Conservation (phyloP, 1,140 invertebrate genomes). For the Euwallacea fornicatus region DNA sequence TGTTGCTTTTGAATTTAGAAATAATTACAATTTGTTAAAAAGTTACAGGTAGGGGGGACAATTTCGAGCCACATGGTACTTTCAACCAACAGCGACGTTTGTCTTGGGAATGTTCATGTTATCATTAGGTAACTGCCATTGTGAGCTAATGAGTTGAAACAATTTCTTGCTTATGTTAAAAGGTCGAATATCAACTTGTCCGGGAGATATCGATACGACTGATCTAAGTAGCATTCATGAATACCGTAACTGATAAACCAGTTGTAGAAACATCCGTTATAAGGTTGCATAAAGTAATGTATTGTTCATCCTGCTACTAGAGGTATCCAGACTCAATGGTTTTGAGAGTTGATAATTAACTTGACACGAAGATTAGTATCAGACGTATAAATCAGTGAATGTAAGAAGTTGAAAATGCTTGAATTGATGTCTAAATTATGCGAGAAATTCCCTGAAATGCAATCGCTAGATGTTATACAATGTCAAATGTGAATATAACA, state of each 20-base stretch:
- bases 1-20: no score
- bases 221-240: constrained; percentile 15
- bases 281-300: constrained; percentile 16
- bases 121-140: constrained; percentile 1
- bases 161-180: constrained; percentile 7
- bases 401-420: no score
- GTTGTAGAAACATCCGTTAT: constrained; percentile 19
- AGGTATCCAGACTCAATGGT: not conserved
- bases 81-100: not conserved
- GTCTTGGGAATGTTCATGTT: constrained; percentile 6
- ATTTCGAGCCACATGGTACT: not conserved
- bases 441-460: no score
- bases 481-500: no score
- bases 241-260: constrained; percentile 18
- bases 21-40: no score
- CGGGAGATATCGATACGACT: not conserved
- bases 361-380: no score
- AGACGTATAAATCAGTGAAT: no score
- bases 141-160: constrained; percentile 3
- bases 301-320: not conserved
- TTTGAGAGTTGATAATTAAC: not conserved
- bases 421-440: no score
- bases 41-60: no score
- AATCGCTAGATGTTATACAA: no score
- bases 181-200: not conserved